A percentile compares a stretch with the other conserved stretches of the same genome.
Conservation (phyloP, 1,140 invertebrate genomes). For the Anthonomus grandis region DNA sequence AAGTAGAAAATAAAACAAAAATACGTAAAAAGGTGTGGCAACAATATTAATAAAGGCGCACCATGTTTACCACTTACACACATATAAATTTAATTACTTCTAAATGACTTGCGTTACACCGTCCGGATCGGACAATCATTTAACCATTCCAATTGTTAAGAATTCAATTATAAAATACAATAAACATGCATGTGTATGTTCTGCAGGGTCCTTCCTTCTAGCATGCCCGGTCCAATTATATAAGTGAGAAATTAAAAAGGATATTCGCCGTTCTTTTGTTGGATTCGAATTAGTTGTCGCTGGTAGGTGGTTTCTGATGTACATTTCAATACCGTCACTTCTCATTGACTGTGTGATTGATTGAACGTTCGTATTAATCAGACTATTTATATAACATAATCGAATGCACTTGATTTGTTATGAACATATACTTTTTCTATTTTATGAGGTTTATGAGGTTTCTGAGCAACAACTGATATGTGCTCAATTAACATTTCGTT, state of each 20-base stretch:
- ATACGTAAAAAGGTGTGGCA: too few species aligned
- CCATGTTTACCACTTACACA: slow-evolving; percentile 36
- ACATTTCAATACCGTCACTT: too few species aligned
- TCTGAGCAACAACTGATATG: too few species aligned
- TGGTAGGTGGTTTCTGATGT: neutral
- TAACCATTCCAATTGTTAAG: slow-evolving; percentile 37
- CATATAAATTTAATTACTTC: slow-evolving; percentile 44
- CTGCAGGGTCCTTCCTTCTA: slow-evolving; percentile 25
- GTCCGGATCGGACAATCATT: slow-evolving; percentile 37
- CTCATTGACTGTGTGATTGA: too few species aligned
- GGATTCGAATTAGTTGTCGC: slow-evolving; percentile 2
- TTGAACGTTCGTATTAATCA: too few species aligned
- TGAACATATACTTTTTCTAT: too few species aligned
- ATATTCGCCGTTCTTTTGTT: slow-evolving; percentile 14
- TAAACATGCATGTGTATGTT: slow-evolving; percentile 38
- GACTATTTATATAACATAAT: too few species aligned
- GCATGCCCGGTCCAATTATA: slow-evolving; percentile 4
- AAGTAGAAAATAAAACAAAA: too few species aligned
- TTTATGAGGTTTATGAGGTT: too few species aligned
- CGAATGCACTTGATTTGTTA: too few species aligned
- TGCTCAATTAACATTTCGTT: too few species aligned
- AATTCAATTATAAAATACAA: slow-evolving; percentile 44
- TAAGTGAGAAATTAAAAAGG: slow-evolving; percentile 13
- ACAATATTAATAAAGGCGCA: too few species aligned
- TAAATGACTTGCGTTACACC: slow-evolving; percentile 41